Base-by-base conservation (phyloP, 2,797 vertebrate species). In the Chelidonichthys spinosus region DNA sequence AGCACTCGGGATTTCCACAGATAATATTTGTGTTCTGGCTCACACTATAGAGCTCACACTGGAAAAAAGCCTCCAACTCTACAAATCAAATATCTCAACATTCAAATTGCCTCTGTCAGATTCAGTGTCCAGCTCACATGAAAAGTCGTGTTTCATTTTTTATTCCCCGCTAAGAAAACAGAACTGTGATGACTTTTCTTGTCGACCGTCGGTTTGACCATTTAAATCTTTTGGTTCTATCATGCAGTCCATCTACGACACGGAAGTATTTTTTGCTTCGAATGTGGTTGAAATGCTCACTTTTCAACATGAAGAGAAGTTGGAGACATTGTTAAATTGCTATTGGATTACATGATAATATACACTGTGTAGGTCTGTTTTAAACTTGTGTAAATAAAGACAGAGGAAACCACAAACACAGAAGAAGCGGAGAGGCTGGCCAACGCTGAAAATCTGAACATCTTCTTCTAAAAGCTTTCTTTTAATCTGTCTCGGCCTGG, bases 381-480 rank as follows among this genome's bases (percentile, higher is more conserved):
- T 42, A 60, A 78, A 75, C 59, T 76, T 60, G 44, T 70, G 50
- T 82, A 85, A 86, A 89, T 74, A 79, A 58, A 88, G 81, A 82
- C 72, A 17, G 47, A 46, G 18, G 39, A 85, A 70, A 62, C 33
- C 69, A 63, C 76, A 80, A 72, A 67, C 49, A 71, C 53, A 58
- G 53, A 64, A 43, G 18, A 63, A 69, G 76, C 49, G 49, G 9
- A 72, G 52, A 37, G 67, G 65, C 47, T 53, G 33, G 39, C 62
- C 42, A 74, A 69, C 60, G 75, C 47, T 42, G 58, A 44, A 68
- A 66, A 81, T 82, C 67, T 67, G 54, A 83, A 74, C 69, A 79
- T 76, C 75, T 65, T 73, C 52, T 69, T 10, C 76, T 81, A 56
- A 84, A 83, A 74, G 67, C 73, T 68, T 55, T 72, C 40, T 17